Percentiles rank a stretch among this genome's conserved stretches.
phyloP scores from a whole-genome alignment of 2,888 invertebrate species.

The Tetragonisca angustula region DNA sequence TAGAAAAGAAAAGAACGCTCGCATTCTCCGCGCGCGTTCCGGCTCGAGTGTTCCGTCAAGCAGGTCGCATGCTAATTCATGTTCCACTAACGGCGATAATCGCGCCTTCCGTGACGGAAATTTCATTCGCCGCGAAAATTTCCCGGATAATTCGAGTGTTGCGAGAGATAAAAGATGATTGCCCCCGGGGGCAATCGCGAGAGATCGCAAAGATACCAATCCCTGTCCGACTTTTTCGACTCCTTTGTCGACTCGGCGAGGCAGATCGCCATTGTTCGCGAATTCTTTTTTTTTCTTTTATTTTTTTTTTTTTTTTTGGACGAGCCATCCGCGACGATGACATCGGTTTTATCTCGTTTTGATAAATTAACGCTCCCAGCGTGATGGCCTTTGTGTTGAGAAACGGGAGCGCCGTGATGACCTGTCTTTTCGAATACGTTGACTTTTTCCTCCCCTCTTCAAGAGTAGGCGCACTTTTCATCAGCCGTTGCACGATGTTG shows the following conservation, averaged over 20 bases:
- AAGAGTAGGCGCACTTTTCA: background rate
- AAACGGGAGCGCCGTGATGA: background rate
- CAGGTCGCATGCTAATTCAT: slow-evolving; percentile 26
- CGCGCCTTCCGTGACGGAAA: slow-evolving; percentile 15
- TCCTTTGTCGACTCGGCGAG: background rate
- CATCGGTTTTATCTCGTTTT: slow-evolving; percentile 28
- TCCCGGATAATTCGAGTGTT: slow-evolving; percentile 28
- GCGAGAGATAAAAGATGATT: slow-evolving; percentile 9
- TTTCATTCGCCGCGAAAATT: slow-evolving; percentile 6
- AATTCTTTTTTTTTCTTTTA: no score
- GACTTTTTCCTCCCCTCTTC: background rate
- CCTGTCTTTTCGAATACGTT: background rate
- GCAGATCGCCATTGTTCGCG: slow-evolving; percentile 19
- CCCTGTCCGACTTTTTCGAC: slow-evolving; percentile 3
- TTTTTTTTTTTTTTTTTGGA: no score
- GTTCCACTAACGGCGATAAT: slow-evolving; percentile 19
- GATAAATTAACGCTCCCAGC: slow-evolving; percentile 33
- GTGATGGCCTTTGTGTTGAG: background rate
- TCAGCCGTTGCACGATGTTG: background rate
- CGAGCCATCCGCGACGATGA: background rate
- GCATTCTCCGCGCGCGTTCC: slow-evolving; percentile 26
- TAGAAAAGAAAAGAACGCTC: slow-evolving; percentile 11
- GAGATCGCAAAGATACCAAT: slow-evolving; percentile 18
- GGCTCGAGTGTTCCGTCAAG: slow-evolving; percentile 12
- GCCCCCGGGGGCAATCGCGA: slow-evolving; percentile 5